A percentile compares a stretch with the other conserved stretches of the same genome.
phyloP scores from a whole-genome alignment of 2,888 invertebrate genomes.

The Nesidiocoris tenuis region DNA sequence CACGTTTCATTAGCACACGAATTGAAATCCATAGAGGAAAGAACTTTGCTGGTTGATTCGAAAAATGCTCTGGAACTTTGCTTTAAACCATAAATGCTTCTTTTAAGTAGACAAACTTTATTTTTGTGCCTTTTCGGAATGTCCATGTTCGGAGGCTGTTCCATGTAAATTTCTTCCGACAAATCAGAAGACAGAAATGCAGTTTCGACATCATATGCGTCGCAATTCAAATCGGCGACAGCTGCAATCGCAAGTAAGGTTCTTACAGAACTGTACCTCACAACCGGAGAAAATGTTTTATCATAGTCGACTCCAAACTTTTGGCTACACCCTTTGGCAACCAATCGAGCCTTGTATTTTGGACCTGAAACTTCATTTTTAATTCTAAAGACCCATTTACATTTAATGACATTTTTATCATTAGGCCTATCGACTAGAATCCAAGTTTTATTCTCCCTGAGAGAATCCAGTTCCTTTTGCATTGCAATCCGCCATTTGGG shows the following conservation, averaged over 20 bases:
- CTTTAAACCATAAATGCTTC: conserved; percentile 49
- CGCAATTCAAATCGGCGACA: conserved; percentile 48
- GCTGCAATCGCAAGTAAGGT: conserved; percentile 49
- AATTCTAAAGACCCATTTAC: conserved; percentile 44
- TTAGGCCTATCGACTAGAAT: conserved; percentile 27
- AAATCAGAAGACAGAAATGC: conserved; percentile 52
- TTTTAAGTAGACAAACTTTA: conserved; percentile 47
- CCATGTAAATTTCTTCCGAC: conserved; percentile 51
- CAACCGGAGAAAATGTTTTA: conserved; percentile 48
- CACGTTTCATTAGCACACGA: background rate
- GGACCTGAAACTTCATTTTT: conserved; percentile 48
- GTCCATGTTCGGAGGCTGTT: conserved; percentile 48
- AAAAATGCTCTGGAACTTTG: conserved; percentile 47
- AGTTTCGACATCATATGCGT: conserved; percentile 52
- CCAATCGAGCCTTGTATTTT: conserved; percentile 50
- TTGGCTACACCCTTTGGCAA: conserved; percentile 51
- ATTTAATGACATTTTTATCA: background rate
- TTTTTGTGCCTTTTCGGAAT: background rate
- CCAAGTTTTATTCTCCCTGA: conserved; percentile 36
- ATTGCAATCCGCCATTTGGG: conserved; percentile 35
- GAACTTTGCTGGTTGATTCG: background rate
- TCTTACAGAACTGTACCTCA: conserved; percentile 37
- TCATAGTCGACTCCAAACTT: conserved; percentile 46
- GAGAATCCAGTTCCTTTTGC: conserved; percentile 28
- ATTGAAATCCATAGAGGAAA: background rate